Evolutionary conservation across 2,113 vertebrate genomes (phyloP).

Genomic region (Narcine bancroftii): DNA sequence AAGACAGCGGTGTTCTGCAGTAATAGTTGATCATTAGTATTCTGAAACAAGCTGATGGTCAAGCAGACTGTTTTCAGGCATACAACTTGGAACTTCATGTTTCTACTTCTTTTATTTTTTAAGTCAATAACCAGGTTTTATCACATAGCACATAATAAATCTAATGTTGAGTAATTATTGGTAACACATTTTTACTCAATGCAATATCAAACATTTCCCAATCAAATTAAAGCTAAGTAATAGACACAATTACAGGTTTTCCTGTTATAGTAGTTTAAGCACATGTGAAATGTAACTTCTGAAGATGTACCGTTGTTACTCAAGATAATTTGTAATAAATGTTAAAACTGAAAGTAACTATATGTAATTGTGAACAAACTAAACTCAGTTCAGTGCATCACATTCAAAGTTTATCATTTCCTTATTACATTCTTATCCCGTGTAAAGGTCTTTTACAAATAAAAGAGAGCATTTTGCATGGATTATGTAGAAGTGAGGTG

Average conservation of each 20-base stretch:
- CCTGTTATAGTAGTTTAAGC: slow-evolving; percentile 15
- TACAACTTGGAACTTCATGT: slow-evolving; percentile 2
- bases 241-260: neutral
- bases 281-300: slow-evolving; percentile 4
- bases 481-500: slow-evolving; percentile 17
- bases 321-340: slow-evolving; percentile 3
- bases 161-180: neutral
- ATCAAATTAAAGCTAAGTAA: neutral
- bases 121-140: neutral
- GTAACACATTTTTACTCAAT: neutral
- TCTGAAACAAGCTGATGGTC: neutral
- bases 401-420: neutral
- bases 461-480: slow-evolving; percentile 8
- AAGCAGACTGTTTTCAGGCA: neutral
- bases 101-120: neutral
- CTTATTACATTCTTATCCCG: neutral
- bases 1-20: neutral
- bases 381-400: slow-evolving; percentile 34
- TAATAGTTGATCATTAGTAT: neutral
- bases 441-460: slow-evolving; percentile 13
- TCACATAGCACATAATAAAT: neutral
- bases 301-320: slow-evolving; percentile 30
- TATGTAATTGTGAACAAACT: slow-evolving; percentile 10
- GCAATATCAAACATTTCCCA: neutral
- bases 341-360: neutral